Conservation (phyloP, 2,797 vertebrate genomes). For the Menidia menidia region DNA sequence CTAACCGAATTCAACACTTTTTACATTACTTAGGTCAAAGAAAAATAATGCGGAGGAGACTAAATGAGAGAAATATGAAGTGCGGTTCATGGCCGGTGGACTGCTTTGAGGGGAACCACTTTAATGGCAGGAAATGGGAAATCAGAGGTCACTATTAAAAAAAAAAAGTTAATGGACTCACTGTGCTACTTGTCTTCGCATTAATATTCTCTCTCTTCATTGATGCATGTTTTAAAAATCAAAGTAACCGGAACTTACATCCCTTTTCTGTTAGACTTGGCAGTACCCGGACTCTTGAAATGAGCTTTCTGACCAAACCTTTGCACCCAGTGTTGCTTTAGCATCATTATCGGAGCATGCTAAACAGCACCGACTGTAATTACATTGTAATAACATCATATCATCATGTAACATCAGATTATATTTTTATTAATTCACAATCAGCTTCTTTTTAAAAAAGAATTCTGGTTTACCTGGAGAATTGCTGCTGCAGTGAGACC, state of each 20-base stretch:
- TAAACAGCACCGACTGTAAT: no score
- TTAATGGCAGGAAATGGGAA: neutral
- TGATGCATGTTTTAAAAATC: neutral
- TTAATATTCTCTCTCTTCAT: neutral
- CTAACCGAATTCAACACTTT: neutral
- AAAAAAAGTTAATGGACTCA: neutral
- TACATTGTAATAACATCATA: no score
- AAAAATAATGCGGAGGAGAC: neutral
- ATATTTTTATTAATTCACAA: no score
- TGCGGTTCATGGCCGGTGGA: conserved; percentile 10
- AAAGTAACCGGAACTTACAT: neutral
- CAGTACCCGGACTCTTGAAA: neutral
- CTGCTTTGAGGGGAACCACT: neutral
- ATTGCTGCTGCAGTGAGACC: conserved; percentile 89
- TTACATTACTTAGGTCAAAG: conserved; percentile 3
- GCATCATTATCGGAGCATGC: no score
- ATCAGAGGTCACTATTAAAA: neutral
- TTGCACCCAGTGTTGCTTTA: no score
- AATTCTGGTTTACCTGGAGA: conserved; percentile 85
- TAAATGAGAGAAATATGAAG: conserved; percentile 12
- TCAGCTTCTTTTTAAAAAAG: no score
- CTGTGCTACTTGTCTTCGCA: neutral
- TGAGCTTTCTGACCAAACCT: no score
- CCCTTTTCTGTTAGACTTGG: neutral
- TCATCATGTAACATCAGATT: no score